These are phyloP conservation scores for Ernsta delagoae DNA, from an alignment of 2,888 invertebrate genomes.

Conservation along the genomic window DNA sequence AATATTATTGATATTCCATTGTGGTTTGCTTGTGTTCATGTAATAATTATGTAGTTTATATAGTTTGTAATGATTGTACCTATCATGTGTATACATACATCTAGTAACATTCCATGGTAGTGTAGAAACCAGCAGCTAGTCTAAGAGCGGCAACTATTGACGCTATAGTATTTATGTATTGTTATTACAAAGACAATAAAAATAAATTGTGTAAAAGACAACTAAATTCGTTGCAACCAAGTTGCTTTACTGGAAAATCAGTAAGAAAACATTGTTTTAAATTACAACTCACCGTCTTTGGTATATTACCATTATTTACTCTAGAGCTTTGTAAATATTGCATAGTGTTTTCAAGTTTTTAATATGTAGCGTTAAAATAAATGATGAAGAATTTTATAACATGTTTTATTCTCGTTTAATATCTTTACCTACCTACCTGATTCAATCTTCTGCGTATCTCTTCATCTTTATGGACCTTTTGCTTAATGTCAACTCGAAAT, in stretches of 20 bases:
- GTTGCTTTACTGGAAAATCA: slow-evolving; percentile 56
- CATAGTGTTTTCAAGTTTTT: slow-evolving; percentile 52
- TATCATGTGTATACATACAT: slow-evolving; percentile 60
- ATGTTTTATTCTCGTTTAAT: slow-evolving; percentile 20
- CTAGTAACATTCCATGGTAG: slow-evolving; percentile 72
- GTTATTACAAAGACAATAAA: slow-evolving; percentile 38
- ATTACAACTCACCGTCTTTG: slow-evolving; percentile 50
- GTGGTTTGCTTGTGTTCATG: slow-evolving; percentile 68
- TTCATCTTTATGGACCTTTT: slow-evolving; percentile 14
- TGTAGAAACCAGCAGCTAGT: slow-evolving; percentile 75
- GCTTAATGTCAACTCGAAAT: slow-evolving; percentile 18
- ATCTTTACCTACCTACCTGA: slow-evolving; percentile 1
- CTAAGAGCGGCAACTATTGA: slow-evolving; percentile 65
- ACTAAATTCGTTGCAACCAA: slow-evolving; percentile 61
- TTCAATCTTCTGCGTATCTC: slow-evolving; percentile 11
- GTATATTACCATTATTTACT: slow-evolving; percentile 58
- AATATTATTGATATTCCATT: slow-evolving; percentile 54
- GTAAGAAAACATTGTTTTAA: slow-evolving; percentile 50
- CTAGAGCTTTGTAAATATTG: slow-evolving; percentile 66
- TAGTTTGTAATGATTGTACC: slow-evolving; percentile 45
- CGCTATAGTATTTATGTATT: slow-evolving; percentile 53
- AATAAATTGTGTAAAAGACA: slow-evolving; percentile 49
- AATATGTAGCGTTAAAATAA: slow-evolving; percentile 53
- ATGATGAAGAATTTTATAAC: slow-evolving; percentile 46
- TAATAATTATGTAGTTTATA: slow-evolving; percentile 54